Conservation (phyloP, 2,888 invertebrate genomes). For the Cephus spinipes region DNA sequence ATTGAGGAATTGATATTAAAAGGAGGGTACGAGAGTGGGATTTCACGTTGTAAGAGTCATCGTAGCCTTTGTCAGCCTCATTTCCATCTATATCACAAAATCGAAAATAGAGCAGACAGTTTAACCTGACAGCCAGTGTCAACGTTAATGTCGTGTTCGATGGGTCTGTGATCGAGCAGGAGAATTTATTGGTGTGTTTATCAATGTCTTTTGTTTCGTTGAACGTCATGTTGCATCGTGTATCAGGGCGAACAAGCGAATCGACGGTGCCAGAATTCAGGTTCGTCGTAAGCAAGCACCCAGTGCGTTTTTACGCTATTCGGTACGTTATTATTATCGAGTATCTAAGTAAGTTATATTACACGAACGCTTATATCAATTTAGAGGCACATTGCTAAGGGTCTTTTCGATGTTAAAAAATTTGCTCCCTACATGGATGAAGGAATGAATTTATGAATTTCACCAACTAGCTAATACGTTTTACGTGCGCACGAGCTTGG, state of each 20-base stretch:
- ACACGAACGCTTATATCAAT: slow-evolving; percentile 61
- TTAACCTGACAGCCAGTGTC: slow-evolving; percentile 50
- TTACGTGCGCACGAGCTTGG: slow-evolving; percentile 1
- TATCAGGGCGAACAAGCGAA: slow-evolving; percentile 36
- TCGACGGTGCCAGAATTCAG: slow-evolving; percentile 52
- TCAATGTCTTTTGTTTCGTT: not conserved
- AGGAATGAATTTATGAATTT: slow-evolving; percentile 39
- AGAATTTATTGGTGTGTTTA: not conserved
- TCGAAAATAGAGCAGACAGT: slow-evolving; percentile 44
- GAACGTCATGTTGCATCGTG: not conserved
- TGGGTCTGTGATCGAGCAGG: slow-evolving; percentile 48
- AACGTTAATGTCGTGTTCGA: slow-evolving; percentile 39
- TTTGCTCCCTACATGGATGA: slow-evolving; percentile 56
- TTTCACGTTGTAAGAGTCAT: slow-evolving; percentile 9
- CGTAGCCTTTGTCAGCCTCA: slow-evolving; percentile 7
- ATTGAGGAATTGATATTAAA: not conserved
- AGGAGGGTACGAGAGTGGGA: not conserved
- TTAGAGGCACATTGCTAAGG: slow-evolving; percentile 66
- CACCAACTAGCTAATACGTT: not conserved
- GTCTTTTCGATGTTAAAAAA: slow-evolving; percentile 55
- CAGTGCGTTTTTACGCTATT: slow-evolving; percentile 33
- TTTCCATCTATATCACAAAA: slow-evolving; percentile 48
- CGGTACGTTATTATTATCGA: slow-evolving; percentile 24
- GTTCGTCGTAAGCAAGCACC: slow-evolving; percentile 46
- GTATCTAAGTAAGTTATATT: slow-evolving; percentile 46